Percentiles rank a stretch among this genome's conserved stretches.
Conservation (phyloP, 2,797 vertebrate species). For the Heliangelus exortis region DNA sequence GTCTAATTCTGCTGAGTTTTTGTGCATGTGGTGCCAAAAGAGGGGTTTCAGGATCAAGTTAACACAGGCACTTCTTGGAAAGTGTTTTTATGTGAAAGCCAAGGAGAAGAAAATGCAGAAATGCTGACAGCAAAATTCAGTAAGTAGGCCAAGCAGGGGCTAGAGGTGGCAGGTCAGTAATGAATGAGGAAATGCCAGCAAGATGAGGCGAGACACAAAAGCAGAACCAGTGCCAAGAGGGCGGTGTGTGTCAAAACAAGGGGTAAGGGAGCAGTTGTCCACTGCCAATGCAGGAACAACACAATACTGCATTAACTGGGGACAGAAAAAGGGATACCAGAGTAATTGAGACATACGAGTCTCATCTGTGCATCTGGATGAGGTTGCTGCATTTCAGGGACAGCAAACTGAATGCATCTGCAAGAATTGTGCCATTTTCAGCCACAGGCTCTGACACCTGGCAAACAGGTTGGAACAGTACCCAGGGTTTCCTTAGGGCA, state of each 20-base stretch:
- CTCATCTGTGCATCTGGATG: accelerated
- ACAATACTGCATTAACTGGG: background rate
- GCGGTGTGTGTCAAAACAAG: accelerated
- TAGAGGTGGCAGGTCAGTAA: background rate
- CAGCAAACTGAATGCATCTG: background rate
- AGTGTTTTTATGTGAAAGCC: background rate
- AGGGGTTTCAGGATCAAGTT: background rate
- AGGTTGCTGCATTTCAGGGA: background rate
- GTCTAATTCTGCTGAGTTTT: background rate
- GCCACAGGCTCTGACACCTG: background rate
- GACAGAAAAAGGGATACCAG: background rate
- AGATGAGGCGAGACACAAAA: background rate
- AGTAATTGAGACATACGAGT: background rate
- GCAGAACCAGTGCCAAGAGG: background rate
- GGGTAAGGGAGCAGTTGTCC: accelerated
- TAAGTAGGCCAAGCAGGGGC: background rate
- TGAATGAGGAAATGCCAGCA: background rate
- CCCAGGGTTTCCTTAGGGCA: background rate
- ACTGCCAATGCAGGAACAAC: accelerated
- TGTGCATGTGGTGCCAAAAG: background rate
- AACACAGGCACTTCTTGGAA: background rate
- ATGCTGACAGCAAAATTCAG: background rate
- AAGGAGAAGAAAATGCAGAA: background rate
- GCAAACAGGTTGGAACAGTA: background rate
- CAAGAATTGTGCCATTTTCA: background rate